Percentiles rank a stretch among this genome's conserved stretches.
phyloP scores from a whole-genome alignment of 2,113 vertebrate genomes.

The Trogon surrucura region DNA sequence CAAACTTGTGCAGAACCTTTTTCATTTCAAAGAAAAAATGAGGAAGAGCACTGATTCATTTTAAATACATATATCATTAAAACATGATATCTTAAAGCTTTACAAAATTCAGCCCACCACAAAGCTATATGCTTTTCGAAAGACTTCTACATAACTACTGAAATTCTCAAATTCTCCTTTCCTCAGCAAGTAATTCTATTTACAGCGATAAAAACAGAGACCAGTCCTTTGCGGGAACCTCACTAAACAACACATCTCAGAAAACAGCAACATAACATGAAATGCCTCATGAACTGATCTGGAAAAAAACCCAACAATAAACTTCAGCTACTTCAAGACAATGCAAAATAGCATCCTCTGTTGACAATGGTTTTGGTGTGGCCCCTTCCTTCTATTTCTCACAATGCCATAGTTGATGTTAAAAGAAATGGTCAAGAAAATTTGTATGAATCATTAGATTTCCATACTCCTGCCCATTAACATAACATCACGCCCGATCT shows the following conservation, averaged over 20 bases:
- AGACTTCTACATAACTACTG: background rate
- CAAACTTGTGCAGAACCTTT: conserved; percentile 4
- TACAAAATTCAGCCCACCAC: background rate
- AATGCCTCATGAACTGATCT: background rate
- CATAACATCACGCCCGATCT: background rate
- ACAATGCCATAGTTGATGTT: background rate
- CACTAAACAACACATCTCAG: background rate
- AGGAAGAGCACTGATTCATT: background rate
- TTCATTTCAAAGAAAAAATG: background rate
- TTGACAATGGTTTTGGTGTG: background rate
- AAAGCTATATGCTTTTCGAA: background rate
- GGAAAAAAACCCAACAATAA: background rate
- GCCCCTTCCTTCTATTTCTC: background rate
- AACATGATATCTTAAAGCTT: background rate
- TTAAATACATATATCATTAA: background rate
- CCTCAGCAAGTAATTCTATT: background rate
- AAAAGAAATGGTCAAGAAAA: background rate
- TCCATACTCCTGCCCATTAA: background rate
- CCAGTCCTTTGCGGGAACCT: background rate
- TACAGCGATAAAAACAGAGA: background rate
- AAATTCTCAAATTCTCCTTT: background rate
- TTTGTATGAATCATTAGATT: background rate
- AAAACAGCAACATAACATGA: background rate
- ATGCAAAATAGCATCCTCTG: background rate
- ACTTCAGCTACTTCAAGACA: background rate